Percentiles rank a stretch among this genome's conserved stretches.
phyloP scores from a whole-genome alignment of 2,888 invertebrate species.

The Eulithis testata region DNA sequence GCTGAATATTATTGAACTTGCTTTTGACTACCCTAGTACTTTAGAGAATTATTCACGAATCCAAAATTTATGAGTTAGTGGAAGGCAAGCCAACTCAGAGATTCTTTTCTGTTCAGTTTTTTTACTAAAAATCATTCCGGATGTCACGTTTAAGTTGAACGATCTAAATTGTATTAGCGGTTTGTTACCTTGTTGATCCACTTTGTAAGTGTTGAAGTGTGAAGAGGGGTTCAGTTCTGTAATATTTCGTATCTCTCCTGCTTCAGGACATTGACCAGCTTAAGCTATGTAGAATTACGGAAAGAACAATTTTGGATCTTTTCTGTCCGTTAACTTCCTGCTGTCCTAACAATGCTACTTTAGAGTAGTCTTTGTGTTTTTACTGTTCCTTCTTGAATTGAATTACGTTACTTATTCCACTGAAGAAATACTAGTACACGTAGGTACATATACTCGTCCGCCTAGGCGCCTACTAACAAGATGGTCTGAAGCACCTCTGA shows the following conservation, averaged over 20 bases:
- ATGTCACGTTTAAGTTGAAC: slow-evolving; percentile 78
- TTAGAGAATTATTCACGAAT: too few species aligned
- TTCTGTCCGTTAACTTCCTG: too few species aligned
- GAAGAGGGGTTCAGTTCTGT: slow-evolving; percentile 17
- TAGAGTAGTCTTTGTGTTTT: too few species aligned
- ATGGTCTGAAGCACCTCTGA: slow-evolving; percentile 1
- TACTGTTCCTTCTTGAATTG: too few species aligned
- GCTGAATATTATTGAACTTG: too few species aligned
- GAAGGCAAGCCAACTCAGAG: slow-evolving; percentile 52
- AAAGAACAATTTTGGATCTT: too few species aligned
- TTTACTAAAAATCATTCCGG: slow-evolving; percentile 58
- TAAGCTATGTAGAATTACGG: too few species aligned
- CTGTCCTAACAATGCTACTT: too few species aligned
- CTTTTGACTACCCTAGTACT: too few species aligned
- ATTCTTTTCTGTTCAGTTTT: slow-evolving; percentile 32
- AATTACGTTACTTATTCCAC: too few species aligned
- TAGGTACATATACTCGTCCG: background rate
- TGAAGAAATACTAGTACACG: background rate
- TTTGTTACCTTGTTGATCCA: slow-evolving; percentile 48
- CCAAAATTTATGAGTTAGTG: slow-evolving; percentile 48
- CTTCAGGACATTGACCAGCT: background rate
- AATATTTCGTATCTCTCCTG: background rate
- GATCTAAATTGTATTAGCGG: slow-evolving; percentile 67
- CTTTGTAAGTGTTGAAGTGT: slow-evolving; percentile 25
- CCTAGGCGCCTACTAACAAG: background rate